Percentiles rank a stretch among this genome's conserved stretches.
Conservation (phyloP, 2,797 vertebrate genomes). For the Delichon dasypus region DNA sequence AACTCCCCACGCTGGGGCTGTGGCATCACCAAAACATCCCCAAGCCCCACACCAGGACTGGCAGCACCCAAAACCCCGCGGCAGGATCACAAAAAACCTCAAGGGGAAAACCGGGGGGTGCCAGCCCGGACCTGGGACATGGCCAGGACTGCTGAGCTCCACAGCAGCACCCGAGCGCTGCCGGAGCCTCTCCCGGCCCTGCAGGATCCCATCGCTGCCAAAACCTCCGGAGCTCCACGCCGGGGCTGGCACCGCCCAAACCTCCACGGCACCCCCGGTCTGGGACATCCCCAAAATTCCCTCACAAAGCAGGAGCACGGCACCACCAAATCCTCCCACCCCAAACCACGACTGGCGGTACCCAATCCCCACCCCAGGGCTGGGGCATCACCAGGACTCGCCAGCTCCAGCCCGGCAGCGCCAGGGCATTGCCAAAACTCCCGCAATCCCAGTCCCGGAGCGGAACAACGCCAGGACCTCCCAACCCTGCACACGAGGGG, state of each 20-base stretch:
- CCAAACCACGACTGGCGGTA: neutral
- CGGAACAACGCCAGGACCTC: neutral
- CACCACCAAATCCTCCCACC: neutral
- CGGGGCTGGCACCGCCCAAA: neutral
- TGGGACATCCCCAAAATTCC: neutral
- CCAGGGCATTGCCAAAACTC: neutral
- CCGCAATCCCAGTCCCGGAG: neutral
- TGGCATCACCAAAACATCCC: too few relatives aligned
- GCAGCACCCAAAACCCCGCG: neutral
- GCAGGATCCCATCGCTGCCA: neutral
- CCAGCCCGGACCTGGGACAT: too few relatives aligned
- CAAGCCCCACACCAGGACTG: too few relatives aligned
- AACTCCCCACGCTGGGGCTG: too few relatives aligned
- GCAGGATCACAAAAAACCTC: neutral
- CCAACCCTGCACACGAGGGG: rapidly evolving
- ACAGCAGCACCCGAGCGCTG: rapidly evolving
- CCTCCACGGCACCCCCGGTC: neutral
- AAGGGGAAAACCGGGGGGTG: too few relatives aligned
- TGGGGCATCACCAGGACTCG: neutral
- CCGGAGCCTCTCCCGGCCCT: neutral
- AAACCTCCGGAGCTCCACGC: neutral
- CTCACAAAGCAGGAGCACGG: too few relatives aligned
- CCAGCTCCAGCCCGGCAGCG: neutral
- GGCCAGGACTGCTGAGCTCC: neutral
- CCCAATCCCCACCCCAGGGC: rapidly evolving